Base-by-base conservation (phyloP, 2,888 invertebrate genomes). In the Leptopilina syphax region DNA sequence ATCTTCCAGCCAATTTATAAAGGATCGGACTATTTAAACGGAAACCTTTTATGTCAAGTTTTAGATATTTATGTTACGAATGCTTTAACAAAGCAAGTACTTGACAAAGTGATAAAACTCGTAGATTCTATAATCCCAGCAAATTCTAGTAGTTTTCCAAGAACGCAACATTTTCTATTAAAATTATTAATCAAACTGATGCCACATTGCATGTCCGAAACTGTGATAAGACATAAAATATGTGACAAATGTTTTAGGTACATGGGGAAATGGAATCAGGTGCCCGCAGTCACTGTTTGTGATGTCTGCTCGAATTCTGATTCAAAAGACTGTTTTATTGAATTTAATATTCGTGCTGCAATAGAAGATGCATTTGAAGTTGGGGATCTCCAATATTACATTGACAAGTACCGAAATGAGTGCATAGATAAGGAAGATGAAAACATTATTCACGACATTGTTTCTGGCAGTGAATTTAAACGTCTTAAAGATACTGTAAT, bases 61-160 rank as follows among this genome's bases (percentile, higher is more conserved):
- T 57, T 57, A 57, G 57, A 57, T 57, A 57, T 57, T 57, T 57
- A 57, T 57, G 57, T 57, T 57, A 57, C 57, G 57, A 57, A 57
- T n/a, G 57, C 12, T 57, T 57, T 12, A 9, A 57, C 57, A 57
- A 57, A 57, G 57, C 57, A 57, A 57, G 57, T n/a, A 57, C 57
- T 44, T 44, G 13, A 57, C 12, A 57, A 57, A 57, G 12, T 57
- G 13, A 44, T 44, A 44, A 44, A 44, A 44, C 7, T 44, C 0
- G 7, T 44, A 44, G 44, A 44, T 44, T 5, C 44, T 44, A 8
- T 44, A 44, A 44, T 44, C 44, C 10, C 57, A 57, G 57, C 8
- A 57, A n/a, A 57, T 57, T 9, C 57, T 4, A 57, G 13, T n/a
- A 13, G 57, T 57, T 57, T 57, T 57, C 13, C 12, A 57, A 57